Evolutionary conservation across 2,888 invertebrate genomes (phyloP), one percentile per base, ranked within the genome.

Genomic region (Meghimatium bilineatum): DNA sequence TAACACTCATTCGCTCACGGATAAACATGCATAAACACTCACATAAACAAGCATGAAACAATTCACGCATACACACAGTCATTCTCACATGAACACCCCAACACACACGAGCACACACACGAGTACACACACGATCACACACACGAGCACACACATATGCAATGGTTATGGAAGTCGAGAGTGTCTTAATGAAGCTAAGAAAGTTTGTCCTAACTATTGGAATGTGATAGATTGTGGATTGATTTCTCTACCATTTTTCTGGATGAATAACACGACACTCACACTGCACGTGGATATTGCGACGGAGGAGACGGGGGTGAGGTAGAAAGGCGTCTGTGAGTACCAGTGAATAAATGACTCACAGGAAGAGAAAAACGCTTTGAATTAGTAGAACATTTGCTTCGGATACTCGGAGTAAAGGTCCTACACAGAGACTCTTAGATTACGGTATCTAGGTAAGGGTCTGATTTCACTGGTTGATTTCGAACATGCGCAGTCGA

Each of bases 211-310:
- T 29, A 44, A 52, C 20, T 10, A 74, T 74, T 49, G 52, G 44
- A 74, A 74, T 52, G 74, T 52, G 74, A 52, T 52, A 74, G 74
- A 52, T 74, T 52, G 17, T 14, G 52, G 74, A 74, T 74, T 74
- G 74, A 74, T 74, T 74, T 74, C 44, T 52, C 74, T 34, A 52
- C 29, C n/a, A n/a, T 32, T 29, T 49, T 49, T 8, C 32, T 72
- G 44, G 72, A 44, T 72, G 44, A 49, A 52, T 74, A 12, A 26
- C 71, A n/a, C 29, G 72, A 0, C 72, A 44, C 44, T 72, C 29
- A 72, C 29, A 49, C 72, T 67, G 49, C 49, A n/a, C n/a, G 72
- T n/a, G 49, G 6, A 8, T 6, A 49, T 17, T 26, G 72, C 3
- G 20, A 20, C 0, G 49, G 3, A 20, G 32, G 20, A 8, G 20